These are phyloP conservation scores for Agrypnus murinus DNA, from an alignment of 2,888 invertebrate genomes.

Conservation along the genomic window DNA sequence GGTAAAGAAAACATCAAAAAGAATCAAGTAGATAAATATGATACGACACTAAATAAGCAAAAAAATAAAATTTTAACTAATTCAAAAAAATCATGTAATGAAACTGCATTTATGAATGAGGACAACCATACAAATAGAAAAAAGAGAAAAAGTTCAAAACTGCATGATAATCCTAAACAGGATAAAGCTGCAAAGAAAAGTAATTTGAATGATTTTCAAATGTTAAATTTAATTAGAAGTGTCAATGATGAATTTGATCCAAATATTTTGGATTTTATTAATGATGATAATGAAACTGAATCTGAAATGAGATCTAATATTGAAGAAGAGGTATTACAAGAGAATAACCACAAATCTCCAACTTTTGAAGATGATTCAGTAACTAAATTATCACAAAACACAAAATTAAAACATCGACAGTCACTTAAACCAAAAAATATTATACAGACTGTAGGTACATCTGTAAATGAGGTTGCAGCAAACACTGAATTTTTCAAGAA, in stretches of 20 bases:
- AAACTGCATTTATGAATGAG: too few relatives aligned
- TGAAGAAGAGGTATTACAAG: too few relatives aligned
- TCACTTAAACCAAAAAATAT: too few relatives aligned
- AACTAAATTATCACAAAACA: constrained; percentile 65
- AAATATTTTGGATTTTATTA: constrained; percentile 17
- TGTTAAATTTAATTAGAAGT: constrained; percentile 60
- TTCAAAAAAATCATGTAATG: too few relatives aligned
- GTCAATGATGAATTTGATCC: constrained; percentile 59
- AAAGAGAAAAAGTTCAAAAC: constrained; percentile 32
- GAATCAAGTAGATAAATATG: too few relatives aligned
- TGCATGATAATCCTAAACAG: constrained; percentile 42
- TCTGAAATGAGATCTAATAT: not conserved
- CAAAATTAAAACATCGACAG: constrained; percentile 34
- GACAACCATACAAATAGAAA: constrained; percentile 37
- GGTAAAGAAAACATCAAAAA: too few relatives aligned
- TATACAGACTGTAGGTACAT: not conserved
- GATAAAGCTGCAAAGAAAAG: constrained; percentile 55
- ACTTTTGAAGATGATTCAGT: constrained; percentile 60
- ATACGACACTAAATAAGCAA: too few relatives aligned
- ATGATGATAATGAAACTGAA: not conserved
- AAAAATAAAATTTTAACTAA: too few relatives aligned
- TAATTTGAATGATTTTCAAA: constrained; percentile 55
- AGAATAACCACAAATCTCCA: too few relatives aligned
- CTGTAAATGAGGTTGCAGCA: not conserved
- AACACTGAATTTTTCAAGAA: not conserved